phyloP scores from a whole-genome alignment of 2,797 vertebrate species.

The Artibeus lituratus region DNA sequence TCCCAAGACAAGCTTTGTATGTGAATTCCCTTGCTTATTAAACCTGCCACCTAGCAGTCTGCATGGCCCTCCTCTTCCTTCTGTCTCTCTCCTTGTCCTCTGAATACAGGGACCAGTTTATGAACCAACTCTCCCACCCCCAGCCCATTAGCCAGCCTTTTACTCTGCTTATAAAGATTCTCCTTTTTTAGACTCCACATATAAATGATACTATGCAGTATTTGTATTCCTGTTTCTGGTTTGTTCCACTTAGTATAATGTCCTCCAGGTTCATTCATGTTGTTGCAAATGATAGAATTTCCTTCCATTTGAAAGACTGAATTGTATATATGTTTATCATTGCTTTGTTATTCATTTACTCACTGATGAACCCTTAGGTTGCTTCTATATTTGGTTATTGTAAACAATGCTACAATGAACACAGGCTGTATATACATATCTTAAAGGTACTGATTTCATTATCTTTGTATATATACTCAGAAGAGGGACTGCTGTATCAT shows the following conservation, averaged over 20 bases:
- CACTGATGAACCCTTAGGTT: neutral
- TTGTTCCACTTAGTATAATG: neutral
- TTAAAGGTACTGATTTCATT: neutral
- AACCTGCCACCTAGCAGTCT: neutral
- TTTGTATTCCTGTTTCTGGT: neutral
- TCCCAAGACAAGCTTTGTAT: neutral
- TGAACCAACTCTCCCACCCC: neutral
- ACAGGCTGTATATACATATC: neutral
- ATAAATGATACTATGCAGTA: neutral
- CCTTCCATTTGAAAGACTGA: neutral
- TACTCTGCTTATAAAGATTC: neutral
- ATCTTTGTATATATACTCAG: neutral
- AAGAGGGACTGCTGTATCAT: neutral
- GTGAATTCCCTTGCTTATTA: neutral
- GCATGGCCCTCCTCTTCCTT: neutral
- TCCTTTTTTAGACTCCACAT: neutral
- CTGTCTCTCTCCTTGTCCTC: neutral
- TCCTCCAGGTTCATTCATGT: neutral
- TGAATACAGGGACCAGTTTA: neutral
- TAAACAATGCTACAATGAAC: neutral
- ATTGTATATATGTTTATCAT: neutral
- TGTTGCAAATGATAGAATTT: neutral
- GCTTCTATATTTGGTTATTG: neutral
- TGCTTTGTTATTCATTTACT: neutral
- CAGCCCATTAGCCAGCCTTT: accelerated